Evolutionary conservation across 2,113 vertebrate genomes (phyloP).

Genomic region (Alces alces): DNA sequence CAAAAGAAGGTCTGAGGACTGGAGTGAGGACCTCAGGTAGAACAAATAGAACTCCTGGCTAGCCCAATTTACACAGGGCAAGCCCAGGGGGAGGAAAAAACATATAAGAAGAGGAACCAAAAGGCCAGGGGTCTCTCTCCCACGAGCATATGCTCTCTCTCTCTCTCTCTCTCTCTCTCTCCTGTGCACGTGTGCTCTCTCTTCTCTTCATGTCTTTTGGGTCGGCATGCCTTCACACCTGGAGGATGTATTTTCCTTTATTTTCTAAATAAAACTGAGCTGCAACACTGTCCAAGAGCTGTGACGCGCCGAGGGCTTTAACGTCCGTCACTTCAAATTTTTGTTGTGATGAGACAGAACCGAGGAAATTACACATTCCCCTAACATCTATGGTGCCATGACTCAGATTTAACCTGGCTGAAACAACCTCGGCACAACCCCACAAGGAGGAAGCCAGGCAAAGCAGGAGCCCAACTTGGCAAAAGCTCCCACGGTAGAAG

Average conservation of each 20-base stretch:
- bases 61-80: background rate
- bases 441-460: background rate
- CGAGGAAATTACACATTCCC: background rate
- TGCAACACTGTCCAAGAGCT: background rate
- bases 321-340: background rate
- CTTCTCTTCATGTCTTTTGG: background rate
- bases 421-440: background rate
- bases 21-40: background rate
- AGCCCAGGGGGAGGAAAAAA: background rate
- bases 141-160: background rate
- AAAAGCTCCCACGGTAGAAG: background rate
- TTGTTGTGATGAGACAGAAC: background rate
- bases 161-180: background rate
- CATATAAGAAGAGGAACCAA: background rate
- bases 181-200: rapidly evolving
- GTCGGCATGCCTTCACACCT: background rate
- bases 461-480: background rate
- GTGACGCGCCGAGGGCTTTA: rapidly evolving
- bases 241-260: background rate
- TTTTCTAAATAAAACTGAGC: background rate
- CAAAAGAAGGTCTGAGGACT: background rate
- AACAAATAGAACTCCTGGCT: background rate
- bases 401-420: background rate
- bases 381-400: background rate
- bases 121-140: background rate